Base-by-base conservation (phyloP, 2,797 vertebrate genomes). In the Oryzias sinensis region DNA sequence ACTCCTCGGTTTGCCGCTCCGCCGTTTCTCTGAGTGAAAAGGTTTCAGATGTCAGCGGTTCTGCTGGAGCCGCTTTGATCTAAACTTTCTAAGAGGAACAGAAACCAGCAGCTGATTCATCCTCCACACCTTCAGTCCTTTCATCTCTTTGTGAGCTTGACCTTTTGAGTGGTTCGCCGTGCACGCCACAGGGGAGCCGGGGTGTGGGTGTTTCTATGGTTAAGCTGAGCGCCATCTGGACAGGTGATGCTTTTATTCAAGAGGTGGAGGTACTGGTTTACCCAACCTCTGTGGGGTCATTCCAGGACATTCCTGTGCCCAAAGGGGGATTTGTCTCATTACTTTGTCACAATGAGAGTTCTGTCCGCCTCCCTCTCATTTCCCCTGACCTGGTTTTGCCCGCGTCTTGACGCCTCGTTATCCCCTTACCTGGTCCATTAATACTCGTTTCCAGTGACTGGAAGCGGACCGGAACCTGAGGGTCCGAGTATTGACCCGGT, bases 371-470 rank as follows among this genome's bases (percentile, higher is more conserved):
- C 42, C 42, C 41, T 42, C 41, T 16, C 11, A 42, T 44, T 53
- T 53, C 46, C 41, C 53, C 56, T 54, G 60, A 63, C 54, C 25
- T 58, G 5, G 7, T 43, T 52, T 70, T 57, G 27, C 70, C 58
- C 13, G 5, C 62, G 72, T 86, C 79, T 82, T 72, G 69, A 53
- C 43, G 57, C 50, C 62, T 76, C 68, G 80, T 88, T 87, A 83
- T 71, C 52, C 16, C 6, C 53, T 80, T 50, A 70, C 70, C 62
- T 66, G 59, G 70, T 59, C 62, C 81, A 87, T 88, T 83, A 76
- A 86, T 86, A 85, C 71, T 73, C 67, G 63, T 85, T 87, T 83
- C 77, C 65, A 29, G 49, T 67, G 57, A 77, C 66, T 54, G 61
- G 60, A 63, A 47, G 49, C 56, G 48, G 69, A 72, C 68, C 27